Evolutionary conservation across 2,797 vertebrate species (phyloP).

Genomic region (Notoglanidium macrostoma): DNA sequence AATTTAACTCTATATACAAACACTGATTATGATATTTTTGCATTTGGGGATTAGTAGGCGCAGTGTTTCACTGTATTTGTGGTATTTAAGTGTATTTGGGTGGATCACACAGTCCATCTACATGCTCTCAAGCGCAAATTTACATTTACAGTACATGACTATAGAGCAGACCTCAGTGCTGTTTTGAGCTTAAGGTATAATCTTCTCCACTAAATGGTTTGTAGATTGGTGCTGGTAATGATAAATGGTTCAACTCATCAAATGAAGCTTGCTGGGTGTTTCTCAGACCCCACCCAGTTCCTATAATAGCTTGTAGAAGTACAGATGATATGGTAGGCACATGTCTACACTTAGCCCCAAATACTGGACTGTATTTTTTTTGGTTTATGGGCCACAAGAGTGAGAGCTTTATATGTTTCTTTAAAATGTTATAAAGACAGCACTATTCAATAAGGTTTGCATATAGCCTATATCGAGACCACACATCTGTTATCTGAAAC

Average conservation of each 20-base stretch:
- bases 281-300: conserved; percentile 51
- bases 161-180: conserved; percentile 36
- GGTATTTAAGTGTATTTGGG: conserved; percentile 42
- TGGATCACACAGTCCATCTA: conserved; percentile 51
- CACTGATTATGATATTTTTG: background rate
- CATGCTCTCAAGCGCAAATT: conserved; percentile 49
- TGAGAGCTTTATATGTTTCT: background rate
- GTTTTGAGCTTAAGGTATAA: conserved; percentile 44
- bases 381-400: background rate
- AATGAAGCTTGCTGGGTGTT: conserved; percentile 47
- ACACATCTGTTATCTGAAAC: background rate
- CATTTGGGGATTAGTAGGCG: conserved; percentile 17
- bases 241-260: conserved; percentile 41
- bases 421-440: background rate
- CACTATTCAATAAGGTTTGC: background rate
- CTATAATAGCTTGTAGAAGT: conserved; percentile 39
- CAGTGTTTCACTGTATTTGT: background rate
- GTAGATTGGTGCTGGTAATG: conserved; percentile 42
- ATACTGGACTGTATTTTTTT: background rate
- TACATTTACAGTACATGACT: conserved; percentile 40
- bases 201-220: conserved; percentile 42
- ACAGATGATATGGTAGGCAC: conserved; percentile 8
- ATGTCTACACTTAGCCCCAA: background rate
- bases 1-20: background rate
- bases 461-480: background rate